Evolutionary conservation across 2,797 vertebrate genomes (phyloP).

Genomic region (Hephaestus fuliginosus): DNA sequence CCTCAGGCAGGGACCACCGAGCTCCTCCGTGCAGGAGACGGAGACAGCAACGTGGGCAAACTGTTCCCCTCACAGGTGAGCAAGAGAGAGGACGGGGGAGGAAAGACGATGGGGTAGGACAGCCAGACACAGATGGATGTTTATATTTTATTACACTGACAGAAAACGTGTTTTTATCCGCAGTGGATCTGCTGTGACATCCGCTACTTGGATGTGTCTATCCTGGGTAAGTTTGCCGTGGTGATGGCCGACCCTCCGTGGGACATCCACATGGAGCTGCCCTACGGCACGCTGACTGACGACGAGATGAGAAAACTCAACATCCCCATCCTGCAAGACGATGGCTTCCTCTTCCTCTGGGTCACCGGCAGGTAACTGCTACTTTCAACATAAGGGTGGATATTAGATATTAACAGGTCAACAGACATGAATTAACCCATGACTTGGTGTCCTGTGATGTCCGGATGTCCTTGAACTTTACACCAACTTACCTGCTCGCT

Average conservation of each 20-base stretch:
- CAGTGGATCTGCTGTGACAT: slow-evolving; percentile 95
- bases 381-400: neutral
- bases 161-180: neutral
- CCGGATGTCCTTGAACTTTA: slow-evolving; percentile 2
- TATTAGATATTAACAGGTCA: neutral
- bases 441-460: rapidly evolving
- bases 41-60: slow-evolving; percentile 90
- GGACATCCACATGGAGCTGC: slow-evolving; percentile 99
- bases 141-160: neutral
- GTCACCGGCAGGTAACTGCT: slow-evolving; percentile 91
- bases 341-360: slow-evolving; percentile 97
- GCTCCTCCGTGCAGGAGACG: slow-evolving; percentile 85
- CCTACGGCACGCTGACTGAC: slow-evolving; percentile 95
- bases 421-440: neutral
- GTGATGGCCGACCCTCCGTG: slow-evolving; percentile 98
- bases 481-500: neutral
- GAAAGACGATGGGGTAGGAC: neutral
- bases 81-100: neutral
- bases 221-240: slow-evolving; percentile 95
- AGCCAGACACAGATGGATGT: too few species aligned
- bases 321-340: slow-evolving; percentile 94
- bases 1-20: slow-evolving; percentile 83
- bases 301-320: slow-evolving; percentile 97
- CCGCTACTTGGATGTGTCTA: slow-evolving; percentile 93
- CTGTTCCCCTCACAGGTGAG: slow-evolving; percentile 94